These are phyloP conservation scores for Chrysopa pallens DNA, from an alignment of 1,140 invertebrate species.

Conservation along the genomic window DNA sequence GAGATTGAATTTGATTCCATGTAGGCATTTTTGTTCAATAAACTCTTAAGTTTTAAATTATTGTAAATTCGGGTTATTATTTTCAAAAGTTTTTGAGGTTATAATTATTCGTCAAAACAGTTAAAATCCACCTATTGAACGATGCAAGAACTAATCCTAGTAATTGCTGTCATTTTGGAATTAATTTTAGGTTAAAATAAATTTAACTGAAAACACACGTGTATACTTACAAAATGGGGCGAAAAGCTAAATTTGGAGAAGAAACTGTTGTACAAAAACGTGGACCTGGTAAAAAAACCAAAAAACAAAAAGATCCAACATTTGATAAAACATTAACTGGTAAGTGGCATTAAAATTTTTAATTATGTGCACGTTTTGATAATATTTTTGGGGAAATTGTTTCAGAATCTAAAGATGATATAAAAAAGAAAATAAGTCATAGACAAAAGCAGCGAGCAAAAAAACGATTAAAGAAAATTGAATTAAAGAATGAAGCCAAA, in stretches of 20 bases:
- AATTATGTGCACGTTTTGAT: background rate
- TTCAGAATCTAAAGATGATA: conserved; percentile 14
- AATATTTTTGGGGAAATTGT: conserved; percentile 1
- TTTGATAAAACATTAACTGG: conserved; percentile 40
- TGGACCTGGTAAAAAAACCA: conserved; percentile 67
- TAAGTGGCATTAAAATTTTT: conserved; percentile 15
- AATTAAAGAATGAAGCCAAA: too few relatives aligned
- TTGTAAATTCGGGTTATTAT: background rate
- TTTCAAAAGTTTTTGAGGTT: too few relatives aligned
- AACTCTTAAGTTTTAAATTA: background rate
- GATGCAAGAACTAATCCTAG: too few relatives aligned
- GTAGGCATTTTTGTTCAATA: conserved; percentile 47
- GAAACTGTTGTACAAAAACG: conserved; percentile 48
- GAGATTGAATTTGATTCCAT: conserved; percentile 84
- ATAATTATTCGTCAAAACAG: too few relatives aligned
- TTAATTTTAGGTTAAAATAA: too few relatives aligned
- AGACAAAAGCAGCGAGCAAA: conserved; percentile 45
- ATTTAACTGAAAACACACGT: too few relatives aligned
- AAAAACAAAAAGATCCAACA: conserved; percentile 62
- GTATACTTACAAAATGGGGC: conserved; percentile 43
- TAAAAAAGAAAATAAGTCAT: conserved; percentile 39
- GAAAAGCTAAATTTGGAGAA: conserved; percentile 63
- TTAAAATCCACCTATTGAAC: too few relatives aligned
- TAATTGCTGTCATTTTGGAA: too few relatives aligned
- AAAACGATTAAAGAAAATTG: conserved; percentile 39